Evolutionary conservation across 2,113 vertebrate species (phyloP).

Genomic region (Hippocampus barbouri): DNA sequence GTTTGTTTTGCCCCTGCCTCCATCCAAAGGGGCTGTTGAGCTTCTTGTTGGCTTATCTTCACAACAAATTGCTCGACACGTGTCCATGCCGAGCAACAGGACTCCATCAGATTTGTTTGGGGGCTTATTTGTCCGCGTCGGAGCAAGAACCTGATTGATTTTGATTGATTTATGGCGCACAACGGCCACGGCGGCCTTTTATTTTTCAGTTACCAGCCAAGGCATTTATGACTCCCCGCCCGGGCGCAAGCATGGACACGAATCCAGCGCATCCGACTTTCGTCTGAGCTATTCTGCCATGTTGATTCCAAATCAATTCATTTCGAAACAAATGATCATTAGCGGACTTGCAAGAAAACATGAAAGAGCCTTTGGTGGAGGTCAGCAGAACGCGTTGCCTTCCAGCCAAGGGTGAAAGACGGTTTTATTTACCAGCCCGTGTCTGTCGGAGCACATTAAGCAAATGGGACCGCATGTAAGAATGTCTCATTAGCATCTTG

Average conservation of each 20-base stretch:
- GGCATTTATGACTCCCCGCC: background rate
- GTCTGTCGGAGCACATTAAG: background rate
- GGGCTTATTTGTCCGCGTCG: background rate
- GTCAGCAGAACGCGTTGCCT: background rate
- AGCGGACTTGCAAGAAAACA: background rate
- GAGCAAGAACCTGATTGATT: background rate
- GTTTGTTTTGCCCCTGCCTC: constrained; percentile 34
- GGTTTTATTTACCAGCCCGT: background rate
- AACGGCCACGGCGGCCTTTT: background rate
- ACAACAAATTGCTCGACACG: constrained; percentile 15
- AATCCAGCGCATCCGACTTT: background rate
- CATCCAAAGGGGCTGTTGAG: constrained; percentile 17
- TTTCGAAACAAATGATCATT: background rate
- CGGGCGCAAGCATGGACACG: no score
- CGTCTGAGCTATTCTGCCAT: background rate
- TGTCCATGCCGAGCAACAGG: background rate
- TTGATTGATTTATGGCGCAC: background rate
- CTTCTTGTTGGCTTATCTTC: constrained; percentile 14
- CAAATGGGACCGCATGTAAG: background rate
- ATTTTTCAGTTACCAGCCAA: background rate
- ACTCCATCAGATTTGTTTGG: background rate
- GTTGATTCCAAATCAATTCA: background rate
- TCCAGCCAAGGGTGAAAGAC: background rate
- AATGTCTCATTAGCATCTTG: background rate
- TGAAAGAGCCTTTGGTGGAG: background rate